These are phyloP conservation scores for Trichonephila clavipes DNA, from an alignment of 1,140 invertebrate genomes.

Conservation along the genomic window DNA sequence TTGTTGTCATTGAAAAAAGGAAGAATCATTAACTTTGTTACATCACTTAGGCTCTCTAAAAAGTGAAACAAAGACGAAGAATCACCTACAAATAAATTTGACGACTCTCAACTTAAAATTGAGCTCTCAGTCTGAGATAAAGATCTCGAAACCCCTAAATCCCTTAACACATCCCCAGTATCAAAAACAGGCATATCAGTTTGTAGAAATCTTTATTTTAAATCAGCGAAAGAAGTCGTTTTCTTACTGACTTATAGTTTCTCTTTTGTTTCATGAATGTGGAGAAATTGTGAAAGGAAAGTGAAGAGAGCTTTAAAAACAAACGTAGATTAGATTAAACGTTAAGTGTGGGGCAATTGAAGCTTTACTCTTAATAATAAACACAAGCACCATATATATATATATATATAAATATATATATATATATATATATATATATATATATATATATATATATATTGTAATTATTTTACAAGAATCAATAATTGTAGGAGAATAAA, in stretches of 20 bases:
- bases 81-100: slow-evolving; percentile 24
- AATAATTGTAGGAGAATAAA: too few relatives aligned
- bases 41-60: neutral
- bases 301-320: neutral
- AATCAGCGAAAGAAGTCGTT: slow-evolving; percentile 19
- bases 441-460: too few relatives aligned
- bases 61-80: slow-evolving; percentile 1
- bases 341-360: too few relatives aligned
- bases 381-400: too few relatives aligned
- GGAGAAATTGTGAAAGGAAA: neutral
- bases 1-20: neutral
- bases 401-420: too few relatives aligned
- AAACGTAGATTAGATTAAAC: neutral
- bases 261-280: neutral
- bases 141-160: slow-evolving; percentile 26
- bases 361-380: too few relatives aligned
- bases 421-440: too few relatives aligned
- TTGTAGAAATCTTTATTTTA: slow-evolving; percentile 3
- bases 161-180: slow-evolving; percentile 18
- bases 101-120: slow-evolving; percentile 34
- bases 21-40: slow-evolving; percentile 22
- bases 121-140: neutral
- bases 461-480: too few relatives aligned
- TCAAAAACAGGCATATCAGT: slow-evolving; percentile 22
- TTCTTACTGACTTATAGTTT: neutral